phyloP scores from a whole-genome alignment of 2,797 vertebrate species.

The Spinus olivaceus region DNA sequence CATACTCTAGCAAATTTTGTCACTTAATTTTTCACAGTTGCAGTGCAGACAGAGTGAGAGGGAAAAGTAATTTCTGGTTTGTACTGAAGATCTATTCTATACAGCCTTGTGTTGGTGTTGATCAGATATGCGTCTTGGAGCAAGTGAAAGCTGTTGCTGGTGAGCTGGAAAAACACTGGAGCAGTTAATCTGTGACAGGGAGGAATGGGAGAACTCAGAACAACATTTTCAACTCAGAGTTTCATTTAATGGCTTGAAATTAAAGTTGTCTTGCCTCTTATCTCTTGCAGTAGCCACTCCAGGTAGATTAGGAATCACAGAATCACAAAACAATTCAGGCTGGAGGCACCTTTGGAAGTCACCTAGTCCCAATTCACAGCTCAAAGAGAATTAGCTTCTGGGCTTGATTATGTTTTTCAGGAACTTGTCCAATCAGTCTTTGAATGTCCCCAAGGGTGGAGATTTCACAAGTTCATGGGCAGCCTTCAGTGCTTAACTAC shows the following conservation, averaged over 20 bases:
- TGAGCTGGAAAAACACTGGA: neutral
- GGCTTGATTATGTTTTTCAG: neutral
- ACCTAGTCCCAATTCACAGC: neutral
- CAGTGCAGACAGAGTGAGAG: neutral
- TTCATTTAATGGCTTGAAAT: neutral
- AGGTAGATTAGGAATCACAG: neutral
- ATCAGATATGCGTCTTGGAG: neutral
- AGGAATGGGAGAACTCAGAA: neutral
- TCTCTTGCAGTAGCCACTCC: neutral
- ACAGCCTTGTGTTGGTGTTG: neutral
- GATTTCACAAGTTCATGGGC: neutral
- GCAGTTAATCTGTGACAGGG: neutral
- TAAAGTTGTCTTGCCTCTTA: neutral
- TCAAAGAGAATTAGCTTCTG: neutral
- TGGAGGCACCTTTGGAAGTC: neutral
- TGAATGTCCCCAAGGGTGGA: neutral
- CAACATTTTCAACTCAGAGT: neutral
- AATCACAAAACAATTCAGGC: neutral
- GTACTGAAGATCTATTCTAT: neutral
- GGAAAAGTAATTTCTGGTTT: neutral
- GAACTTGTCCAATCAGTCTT: neutral
- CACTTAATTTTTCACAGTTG: neutral
- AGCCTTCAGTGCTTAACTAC: neutral
- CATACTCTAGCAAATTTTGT: neutral
- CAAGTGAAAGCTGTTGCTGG: neutral